Base-by-base conservation (phyloP, 1,140 invertebrate genomes). In the Drosophila virilis region DNA sequence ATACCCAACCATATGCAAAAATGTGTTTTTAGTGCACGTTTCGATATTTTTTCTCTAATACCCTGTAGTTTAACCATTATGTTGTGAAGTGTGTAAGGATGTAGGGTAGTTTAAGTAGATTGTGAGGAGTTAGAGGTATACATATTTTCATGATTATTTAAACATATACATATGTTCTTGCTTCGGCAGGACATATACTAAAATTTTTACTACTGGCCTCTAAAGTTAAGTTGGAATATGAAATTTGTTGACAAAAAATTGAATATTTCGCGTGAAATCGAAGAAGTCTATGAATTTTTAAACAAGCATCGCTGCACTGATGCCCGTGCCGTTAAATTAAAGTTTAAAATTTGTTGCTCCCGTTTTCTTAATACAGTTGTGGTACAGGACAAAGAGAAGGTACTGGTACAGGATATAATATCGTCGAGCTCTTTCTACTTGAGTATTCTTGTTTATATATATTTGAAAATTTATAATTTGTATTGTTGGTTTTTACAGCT, bases 251-350 rank as follows among this genome's bases (percentile, higher is more conserved):
- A 17, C 17, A 17, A 17, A 17, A 17, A 17, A 17, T 17, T 17
- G 1, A 17, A 17, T 17, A 93, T 98, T 98, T 98, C 98, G 51
- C 96, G 97, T 92, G 97, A 99, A 96, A 98, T 99, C 73, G 98
- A 98, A 93, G 98, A 99, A 94, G 99, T 99, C n/a, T 78, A 99
- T 99, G 92, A 98, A 99, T 91, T 99, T 99, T 95, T 99, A 10
- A 93, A 99, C 71, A 99, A 98, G 84, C 98, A 98, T n/a, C 96
- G 98, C 85, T 97, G 98, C 93, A 98, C 99, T 92, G 98, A 99
- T 94, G 98, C 98, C 8, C 99, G 93, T 96, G 95, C 95, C 75
- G 95, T 95, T 12, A 96, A 96, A 92, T 95, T 96, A 84, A 99
- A 99, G 93, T 99, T 99, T 94, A 99, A 99, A 93, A 97, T 99